Percentiles rank a stretch among this genome's conserved stretches.
Evolutionary conservation across 1,140 invertebrate genomes (phyloP).

Genomic region (Polypedilum vanderplanki): DNA sequence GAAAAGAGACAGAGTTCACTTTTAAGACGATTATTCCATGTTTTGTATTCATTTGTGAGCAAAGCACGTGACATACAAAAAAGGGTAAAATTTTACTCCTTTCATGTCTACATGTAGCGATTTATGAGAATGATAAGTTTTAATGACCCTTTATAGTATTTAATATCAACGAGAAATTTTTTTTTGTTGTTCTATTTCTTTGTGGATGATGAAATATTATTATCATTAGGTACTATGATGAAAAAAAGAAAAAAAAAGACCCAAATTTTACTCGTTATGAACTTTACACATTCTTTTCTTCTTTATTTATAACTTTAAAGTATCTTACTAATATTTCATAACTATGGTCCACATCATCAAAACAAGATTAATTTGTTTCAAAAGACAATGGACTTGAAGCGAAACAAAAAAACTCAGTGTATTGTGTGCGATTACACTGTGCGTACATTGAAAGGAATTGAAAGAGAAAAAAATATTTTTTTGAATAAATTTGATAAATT

Average conservation of each 20-base stretch:
- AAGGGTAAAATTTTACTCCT: background rate
- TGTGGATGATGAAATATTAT: background rate
- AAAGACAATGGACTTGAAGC: conserved; percentile 14
- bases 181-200: background rate
- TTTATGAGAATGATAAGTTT: conserved; percentile 14
- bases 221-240: background rate
- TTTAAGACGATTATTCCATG: conserved; percentile 5
- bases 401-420: background rate
- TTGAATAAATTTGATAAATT: background rate
- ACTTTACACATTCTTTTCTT: background rate
- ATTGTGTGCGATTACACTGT: background rate
- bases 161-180: background rate
- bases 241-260: background rate
- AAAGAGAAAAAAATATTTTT: background rate
- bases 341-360: conserved; percentile 24
- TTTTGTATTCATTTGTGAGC: background rate
- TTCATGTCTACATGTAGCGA: background rate
- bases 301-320: too few species aligned
- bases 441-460: background rate
- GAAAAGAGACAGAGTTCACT: background rate
- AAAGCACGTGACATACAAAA: background rate
- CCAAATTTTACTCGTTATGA: background rate
- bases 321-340: background rate
- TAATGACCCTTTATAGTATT: conserved; percentile 10
- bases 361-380: conserved; percentile 24